Percentiles rank a stretch among this genome's conserved stretches.
Evolutionary conservation across 1,140 invertebrate genomes (phyloP).

Genomic region (Bombus pyrosoma): DNA sequence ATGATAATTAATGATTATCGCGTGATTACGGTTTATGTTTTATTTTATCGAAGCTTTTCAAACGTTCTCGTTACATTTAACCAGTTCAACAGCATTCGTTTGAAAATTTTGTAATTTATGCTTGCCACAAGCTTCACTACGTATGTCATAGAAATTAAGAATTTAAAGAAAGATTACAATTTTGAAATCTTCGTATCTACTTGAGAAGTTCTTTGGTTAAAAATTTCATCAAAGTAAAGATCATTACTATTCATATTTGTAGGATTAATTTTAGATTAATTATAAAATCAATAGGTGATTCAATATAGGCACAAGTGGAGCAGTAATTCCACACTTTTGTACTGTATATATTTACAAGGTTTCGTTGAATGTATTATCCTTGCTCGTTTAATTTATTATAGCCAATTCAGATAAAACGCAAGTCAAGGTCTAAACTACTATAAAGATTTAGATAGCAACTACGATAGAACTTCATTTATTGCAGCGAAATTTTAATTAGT

Average conservation of each 20-base stretch:
- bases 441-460: background rate
- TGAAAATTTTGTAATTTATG: background rate
- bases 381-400: background rate
- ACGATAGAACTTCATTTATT: background rate
- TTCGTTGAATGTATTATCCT: background rate
- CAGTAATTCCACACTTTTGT: background rate
- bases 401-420: conserved; percentile 9
- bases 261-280: too few relatives aligned
- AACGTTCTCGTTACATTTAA: background rate
- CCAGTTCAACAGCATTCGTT: background rate
- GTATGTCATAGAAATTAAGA: background rate
- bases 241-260: background rate
- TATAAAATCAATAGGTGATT: background rate
- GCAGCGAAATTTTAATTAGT: too few relatives aligned
- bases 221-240: background rate
- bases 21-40: background rate
- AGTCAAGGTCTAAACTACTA: too few relatives aligned
- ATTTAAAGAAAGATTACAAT: background rate
- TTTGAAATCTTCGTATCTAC: too few relatives aligned
- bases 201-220: background rate
- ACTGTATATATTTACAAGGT: background rate
- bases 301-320: background rate
- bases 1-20: background rate
- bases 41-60: background rate
- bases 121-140: background rate